Evolutionary conservation across 2,113 vertebrate species (phyloP).

Genomic region (Thamnaconus septentrionalis): DNA sequence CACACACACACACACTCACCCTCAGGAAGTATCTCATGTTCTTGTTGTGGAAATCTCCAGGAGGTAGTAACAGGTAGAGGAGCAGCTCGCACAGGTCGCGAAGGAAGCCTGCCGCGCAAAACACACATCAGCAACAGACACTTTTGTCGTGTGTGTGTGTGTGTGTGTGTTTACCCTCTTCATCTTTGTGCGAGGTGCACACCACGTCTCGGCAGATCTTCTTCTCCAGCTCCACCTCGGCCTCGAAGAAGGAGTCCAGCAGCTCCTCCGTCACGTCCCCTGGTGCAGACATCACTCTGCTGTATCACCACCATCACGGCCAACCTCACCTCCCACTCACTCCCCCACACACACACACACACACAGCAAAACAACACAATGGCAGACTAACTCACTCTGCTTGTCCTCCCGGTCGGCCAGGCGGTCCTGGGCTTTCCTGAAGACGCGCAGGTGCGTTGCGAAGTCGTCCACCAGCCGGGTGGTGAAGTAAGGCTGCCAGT

Average conservation of each 20-base stretch:
- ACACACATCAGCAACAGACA: not conserved
- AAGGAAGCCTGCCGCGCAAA: constrained; percentile 84
- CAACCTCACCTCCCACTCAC: too few species aligned
- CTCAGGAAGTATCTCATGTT: constrained; percentile 99
- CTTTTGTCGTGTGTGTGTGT: not conserved
- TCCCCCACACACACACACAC: too few species aligned
- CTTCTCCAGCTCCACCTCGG: constrained; percentile 98
- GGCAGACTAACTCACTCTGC: constrained; percentile 76
- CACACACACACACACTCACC: constrained; percentile 73
- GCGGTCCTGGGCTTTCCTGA: constrained; percentile 96
- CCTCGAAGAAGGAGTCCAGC: constrained; percentile 95
- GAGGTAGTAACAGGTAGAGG: constrained; percentile 98
- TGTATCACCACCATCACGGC: too few species aligned
- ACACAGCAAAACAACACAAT: not conserved
- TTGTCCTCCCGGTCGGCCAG: constrained; percentile 90
- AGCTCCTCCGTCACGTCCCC: constrained; percentile 90
- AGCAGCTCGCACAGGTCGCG: constrained; percentile 98
- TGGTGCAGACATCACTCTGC: constrained; percentile 33
- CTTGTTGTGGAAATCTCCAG: constrained; percentile 99
- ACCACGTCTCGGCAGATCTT: constrained; percentile 95
- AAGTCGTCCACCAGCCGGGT: constrained; percentile 98
- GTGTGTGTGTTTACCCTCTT: constrained; percentile 83
- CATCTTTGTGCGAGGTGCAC: constrained; percentile 94
- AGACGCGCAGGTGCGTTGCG: constrained; percentile 95
- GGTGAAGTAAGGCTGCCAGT: constrained; percentile 99